phyloP scores from a whole-genome alignment of 2,888 invertebrate species.

The Aethes cnicana region DNA sequence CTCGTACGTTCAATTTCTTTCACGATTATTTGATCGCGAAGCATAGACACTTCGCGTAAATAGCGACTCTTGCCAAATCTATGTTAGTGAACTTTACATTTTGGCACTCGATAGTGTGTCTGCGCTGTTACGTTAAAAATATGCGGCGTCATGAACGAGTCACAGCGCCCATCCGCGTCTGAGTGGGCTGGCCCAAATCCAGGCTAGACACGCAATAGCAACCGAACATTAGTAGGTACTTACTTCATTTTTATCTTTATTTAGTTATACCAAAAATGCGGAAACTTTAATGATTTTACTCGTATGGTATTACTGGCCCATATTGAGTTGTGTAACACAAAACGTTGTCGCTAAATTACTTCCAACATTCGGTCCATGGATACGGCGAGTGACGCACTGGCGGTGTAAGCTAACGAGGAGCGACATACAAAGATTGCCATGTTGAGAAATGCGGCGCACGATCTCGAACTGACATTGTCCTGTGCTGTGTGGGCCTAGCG shows the following conservation, averaged over 20 bases:
- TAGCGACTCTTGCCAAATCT: slow-evolving; percentile 75
- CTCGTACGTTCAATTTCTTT: slow-evolving; percentile 42
- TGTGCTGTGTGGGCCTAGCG: slow-evolving; percentile 33
- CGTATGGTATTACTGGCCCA: no score
- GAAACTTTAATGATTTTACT: no score
- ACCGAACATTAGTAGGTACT: slow-evolving; percentile 6
- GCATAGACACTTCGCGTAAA: slow-evolving; percentile 67
- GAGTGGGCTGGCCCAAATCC: slow-evolving; percentile 68
- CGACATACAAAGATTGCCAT: slow-evolving; percentile 46
- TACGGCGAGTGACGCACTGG: slow-evolving; percentile 49
- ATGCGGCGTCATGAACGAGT: slow-evolving; percentile 79
- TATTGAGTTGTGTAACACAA: no score
- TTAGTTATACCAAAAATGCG: no score
- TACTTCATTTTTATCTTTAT: slow-evolving; percentile 7
- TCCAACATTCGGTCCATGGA: slow-evolving; percentile 35
- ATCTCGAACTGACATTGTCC: slow-evolving; percentile 10
- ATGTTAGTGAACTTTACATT: slow-evolving; percentile 81
- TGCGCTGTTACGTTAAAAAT: slow-evolving; percentile 79
- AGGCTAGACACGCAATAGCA: slow-evolving; percentile 47
- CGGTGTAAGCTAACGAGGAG: slow-evolving; percentile 50
- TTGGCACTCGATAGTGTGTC: slow-evolving; percentile 74
- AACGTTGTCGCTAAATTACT: slow-evolving; percentile 40
- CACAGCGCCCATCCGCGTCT: slow-evolving; percentile 60
- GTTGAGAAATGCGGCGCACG: slow-evolving; percentile 39
- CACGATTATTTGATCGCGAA: slow-evolving; percentile 48